Conservation (phyloP, 2,797 vertebrate species). For the Tragelaphus eurycerus region DNA sequence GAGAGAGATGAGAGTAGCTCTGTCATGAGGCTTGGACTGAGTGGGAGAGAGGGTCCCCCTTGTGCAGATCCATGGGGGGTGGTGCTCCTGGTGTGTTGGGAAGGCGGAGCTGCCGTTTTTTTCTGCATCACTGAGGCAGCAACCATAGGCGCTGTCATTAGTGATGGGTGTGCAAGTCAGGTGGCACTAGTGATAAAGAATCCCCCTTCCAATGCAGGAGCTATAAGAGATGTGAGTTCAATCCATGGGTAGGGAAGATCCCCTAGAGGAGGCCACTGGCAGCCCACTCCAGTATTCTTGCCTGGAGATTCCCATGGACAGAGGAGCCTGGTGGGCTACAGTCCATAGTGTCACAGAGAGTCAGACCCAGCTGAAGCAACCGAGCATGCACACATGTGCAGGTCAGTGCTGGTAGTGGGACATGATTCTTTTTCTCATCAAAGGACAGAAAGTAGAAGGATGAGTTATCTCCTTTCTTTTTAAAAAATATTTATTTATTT, state of each 20-base stretch:
- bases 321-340: neutral
- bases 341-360: neutral
- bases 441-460: neutral
- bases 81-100: too few species aligned
- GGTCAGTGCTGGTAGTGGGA: neutral
- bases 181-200: neutral
- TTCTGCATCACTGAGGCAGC: neutral
- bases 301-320: neutral
- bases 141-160: neutral
- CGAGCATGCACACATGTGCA: neutral
- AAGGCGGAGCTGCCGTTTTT: neutral
- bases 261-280: neutral
- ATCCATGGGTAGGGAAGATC: neutral
- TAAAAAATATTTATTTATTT: neutral
- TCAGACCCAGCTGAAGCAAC: neutral
- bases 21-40: neutral
- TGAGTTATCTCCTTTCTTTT: neutral
- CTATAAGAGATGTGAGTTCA: neutral
- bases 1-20: neutral
- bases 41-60: neutral
- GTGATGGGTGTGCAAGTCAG: neutral
- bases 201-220: neutral
- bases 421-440: neutral
- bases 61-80: rapidly evolving
- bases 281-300: neutral